These are phyloP conservation scores for Cecropterus lyciades DNA, from an alignment of 1,140 invertebrate species.

Conservation along the genomic window DNA sequence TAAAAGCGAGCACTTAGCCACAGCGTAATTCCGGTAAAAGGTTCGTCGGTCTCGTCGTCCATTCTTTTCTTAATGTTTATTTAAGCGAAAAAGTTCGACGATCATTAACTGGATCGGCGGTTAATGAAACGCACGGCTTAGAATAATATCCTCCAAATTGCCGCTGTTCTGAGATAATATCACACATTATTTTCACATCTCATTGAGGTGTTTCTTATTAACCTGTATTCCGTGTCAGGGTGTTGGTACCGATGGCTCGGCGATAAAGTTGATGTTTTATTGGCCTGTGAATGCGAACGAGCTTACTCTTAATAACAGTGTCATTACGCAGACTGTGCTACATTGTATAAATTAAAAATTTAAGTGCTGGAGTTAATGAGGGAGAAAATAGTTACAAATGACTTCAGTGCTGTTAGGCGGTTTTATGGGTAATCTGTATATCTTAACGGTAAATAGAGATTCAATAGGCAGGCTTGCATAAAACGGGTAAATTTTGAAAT, in stretches of 20 bases:
- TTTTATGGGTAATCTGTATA: no score
- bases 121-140: conserved; percentile 70
- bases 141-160: conserved; percentile 46
- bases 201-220: conserved; percentile 58
- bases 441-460: no score
- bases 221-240: conserved; percentile 56
- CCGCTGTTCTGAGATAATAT: conserved; percentile 52
- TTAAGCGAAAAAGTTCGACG: conserved; percentile 73
- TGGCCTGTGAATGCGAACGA: conserved; percentile 40
- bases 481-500: no score
- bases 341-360: not conserved
- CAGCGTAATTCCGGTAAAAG: conserved; percentile 74
- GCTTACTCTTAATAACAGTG: conserved; percentile 4
- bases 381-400: no score
- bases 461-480: no score
- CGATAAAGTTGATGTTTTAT: conserved; percentile 58
- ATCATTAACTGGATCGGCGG: conserved; percentile 70
- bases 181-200: conserved; percentile 65
- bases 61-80: conserved; percentile 74
- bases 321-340: conserved; percentile 6
- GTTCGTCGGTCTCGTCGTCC: conserved; percentile 54
- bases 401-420: no score
- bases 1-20: conserved; percentile 66
- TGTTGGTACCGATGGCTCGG: conserved; percentile 51
- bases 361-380: not conserved